These are phyloP conservation scores for Agrypnia vestita DNA, from an alignment of 1,140 invertebrate species.

Conservation along the genomic window DNA sequence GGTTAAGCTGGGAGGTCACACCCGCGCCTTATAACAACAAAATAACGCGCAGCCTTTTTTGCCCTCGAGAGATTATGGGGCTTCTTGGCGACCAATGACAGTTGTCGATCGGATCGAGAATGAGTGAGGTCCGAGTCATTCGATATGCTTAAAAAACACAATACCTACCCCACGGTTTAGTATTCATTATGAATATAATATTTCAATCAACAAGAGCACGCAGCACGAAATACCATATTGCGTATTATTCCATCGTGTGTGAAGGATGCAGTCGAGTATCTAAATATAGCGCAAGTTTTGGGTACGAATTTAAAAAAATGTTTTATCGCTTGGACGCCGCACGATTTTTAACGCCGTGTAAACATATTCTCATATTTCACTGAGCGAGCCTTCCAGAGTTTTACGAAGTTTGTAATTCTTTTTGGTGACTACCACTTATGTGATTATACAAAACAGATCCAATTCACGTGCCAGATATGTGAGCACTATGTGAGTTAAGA, in stretches of 20 bases:
- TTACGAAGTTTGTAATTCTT: too few relatives aligned
- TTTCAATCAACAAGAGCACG: constrained; percentile 48
- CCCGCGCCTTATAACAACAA: constrained; percentile 16
- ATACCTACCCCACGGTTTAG: constrained; percentile 25
- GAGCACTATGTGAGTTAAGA: too few relatives aligned
- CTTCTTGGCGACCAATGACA: constrained; percentile 58
- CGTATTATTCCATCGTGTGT: background rate
- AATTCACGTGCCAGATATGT: too few relatives aligned
- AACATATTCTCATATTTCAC: too few relatives aligned
- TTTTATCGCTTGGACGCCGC: too few relatives aligned
- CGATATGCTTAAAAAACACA: constrained; percentile 56
- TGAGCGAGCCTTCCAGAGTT: too few relatives aligned
- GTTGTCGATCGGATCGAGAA: constrained; percentile 56
- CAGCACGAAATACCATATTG: constrained; percentile 35
- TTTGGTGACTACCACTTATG: too few relatives aligned
- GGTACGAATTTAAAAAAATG: too few relatives aligned
- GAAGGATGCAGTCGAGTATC: background rate
- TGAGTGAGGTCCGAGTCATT: constrained; percentile 53
- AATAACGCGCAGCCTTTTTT: constrained; percentile 3
- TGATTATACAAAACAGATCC: too few relatives aligned
- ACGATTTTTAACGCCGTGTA: too few relatives aligned
- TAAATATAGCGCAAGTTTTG: background rate
- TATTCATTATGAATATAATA: constrained; percentile 55
- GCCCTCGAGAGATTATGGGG: constrained; percentile 38
- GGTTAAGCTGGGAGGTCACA: constrained; percentile 7